Base-by-base conservation (phyloP, 2,113 vertebrate genomes). In the Bolborhynchus lineola region DNA sequence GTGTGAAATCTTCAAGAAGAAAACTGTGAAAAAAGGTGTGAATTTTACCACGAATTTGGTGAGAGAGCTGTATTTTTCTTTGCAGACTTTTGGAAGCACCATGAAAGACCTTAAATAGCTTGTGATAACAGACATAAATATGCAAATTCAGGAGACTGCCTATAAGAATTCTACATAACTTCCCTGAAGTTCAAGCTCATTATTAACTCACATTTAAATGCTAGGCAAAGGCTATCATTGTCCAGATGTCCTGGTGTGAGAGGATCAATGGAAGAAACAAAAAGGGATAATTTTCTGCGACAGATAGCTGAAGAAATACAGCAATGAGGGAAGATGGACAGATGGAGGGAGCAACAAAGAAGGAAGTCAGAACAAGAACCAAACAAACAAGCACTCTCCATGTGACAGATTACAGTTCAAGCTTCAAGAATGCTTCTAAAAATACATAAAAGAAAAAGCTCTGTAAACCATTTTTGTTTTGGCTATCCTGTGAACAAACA, bases 201-300 rank as follows among this genome's bases (percentile, higher is more conserved):
- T 81, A 42, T 80, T 69, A 82, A n/a, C 57, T 67, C 39, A 74
- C 1, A 29, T 50, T 68, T 81, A 35, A 86, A 71, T 25, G 23
- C 16, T 47, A 81, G 44, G 15, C 21, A 86, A 83, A 92, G 67
- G 5, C 9, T 26, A 37, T 0, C 1, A 1, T 49, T 41, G n/a
- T 68, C 52, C 41, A 28, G 33, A 44, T 92, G 31, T 63, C 24
- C 46, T 78, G 23, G 3, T 59, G 13, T 63, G 69, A 92, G 86
- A 92, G 35, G 14, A 24, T 67, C 78, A 55, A 8, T 74, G n/a
- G 33, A 70, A 26, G 20, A 95, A 74, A 24, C 7, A 59, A 62
- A 47, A 64, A 69, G 10, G 19, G 35, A 8, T 0, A 0, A 17
- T 41, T 59, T 57, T 77, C 49, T 42, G 72, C 23, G 12, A 39